Conservation (phyloP, 1,140 invertebrate species). For the Calliphora vicina region DNA sequence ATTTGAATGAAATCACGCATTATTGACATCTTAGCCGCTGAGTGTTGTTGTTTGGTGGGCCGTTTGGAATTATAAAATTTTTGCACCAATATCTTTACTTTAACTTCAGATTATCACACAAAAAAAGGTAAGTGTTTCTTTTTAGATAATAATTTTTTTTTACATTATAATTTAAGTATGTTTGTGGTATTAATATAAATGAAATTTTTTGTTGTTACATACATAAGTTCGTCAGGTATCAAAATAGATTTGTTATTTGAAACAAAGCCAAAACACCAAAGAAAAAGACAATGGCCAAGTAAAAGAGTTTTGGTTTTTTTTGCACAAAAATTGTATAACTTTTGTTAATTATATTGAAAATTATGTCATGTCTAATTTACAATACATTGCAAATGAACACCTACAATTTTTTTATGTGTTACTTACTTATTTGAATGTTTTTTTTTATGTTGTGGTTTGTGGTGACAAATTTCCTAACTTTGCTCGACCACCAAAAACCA, state of each 20-base stretch:
- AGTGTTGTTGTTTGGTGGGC: constrained; percentile 6
- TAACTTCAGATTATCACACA: background rate
- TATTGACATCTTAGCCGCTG: background rate
- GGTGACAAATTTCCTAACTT: background rate
- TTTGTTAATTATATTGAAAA: background rate
- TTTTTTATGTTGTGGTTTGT: background rate
- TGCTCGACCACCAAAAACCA: background rate
- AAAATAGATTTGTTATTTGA: background rate
- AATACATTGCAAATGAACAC: background rate
- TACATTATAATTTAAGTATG: background rate
- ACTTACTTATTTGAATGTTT: background rate
- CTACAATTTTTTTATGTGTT: background rate
- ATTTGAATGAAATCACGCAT: background rate
- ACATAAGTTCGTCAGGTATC: too few species aligned
- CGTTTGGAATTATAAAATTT: background rate
- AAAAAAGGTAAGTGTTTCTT: constrained; percentile 12
- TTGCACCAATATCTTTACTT: background rate
- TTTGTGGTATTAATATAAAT: background rate
- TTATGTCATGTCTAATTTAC: background rate
- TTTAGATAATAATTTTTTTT: too few species aligned
- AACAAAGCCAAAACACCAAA: background rate
- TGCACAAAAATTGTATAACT: background rate
- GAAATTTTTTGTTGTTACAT: background rate
- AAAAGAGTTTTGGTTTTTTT: too few species aligned
- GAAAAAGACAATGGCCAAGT: background rate